Evolutionary conservation across 2,888 invertebrate species (phyloP), one percentile per base, ranked within the genome.

Genomic region (Vesta saturnalis): DNA sequence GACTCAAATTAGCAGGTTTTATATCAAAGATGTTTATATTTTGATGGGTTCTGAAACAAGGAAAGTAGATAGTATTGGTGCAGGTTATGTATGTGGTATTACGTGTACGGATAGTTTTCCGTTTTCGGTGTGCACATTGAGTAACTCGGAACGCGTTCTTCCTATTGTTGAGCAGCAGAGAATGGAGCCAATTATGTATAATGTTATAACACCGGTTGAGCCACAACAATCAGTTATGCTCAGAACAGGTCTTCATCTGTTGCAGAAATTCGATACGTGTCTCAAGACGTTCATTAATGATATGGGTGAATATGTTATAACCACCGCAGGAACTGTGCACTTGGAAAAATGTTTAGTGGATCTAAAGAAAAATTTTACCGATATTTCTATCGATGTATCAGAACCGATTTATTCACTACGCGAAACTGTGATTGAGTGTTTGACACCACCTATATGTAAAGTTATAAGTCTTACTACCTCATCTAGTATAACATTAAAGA

Each of bases 311-410:
- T 93, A 96, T 80, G 95, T 99, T 0, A 86, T 99, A 23, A 90
- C 95, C 1, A 97, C 99, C 0, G 94, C 98, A 1, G 99, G 99
- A 0, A 97, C 99, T 85, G 94, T 99, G 1, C 99, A 99, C 84
- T 87, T 99, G 60, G 95, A 98, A 81, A 91, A 97, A 79, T 99
- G 99, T 84, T 86, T 99, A 3, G 94, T 95, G 80, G 99, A 99
- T 85, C 87, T 99, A 60, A 91, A 89, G 75, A 87, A 86, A 67
- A 89, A 90, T 73, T 97, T 95, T 84, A 95, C 94, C 0, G 92
- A 92, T 82, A 90, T 95, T 68, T 92, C 94, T 58, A 86, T 98
- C n/a, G 91, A 91, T 72, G 95, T 95, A 0, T 99, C 99, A 0
- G 91, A 94, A 78, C 99, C 99, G 0, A 98, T 99, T 77, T 98